Evolutionary conservation across 2,113 vertebrate genomes (phyloP).

Genomic region (Colaptes auratus): DNA sequence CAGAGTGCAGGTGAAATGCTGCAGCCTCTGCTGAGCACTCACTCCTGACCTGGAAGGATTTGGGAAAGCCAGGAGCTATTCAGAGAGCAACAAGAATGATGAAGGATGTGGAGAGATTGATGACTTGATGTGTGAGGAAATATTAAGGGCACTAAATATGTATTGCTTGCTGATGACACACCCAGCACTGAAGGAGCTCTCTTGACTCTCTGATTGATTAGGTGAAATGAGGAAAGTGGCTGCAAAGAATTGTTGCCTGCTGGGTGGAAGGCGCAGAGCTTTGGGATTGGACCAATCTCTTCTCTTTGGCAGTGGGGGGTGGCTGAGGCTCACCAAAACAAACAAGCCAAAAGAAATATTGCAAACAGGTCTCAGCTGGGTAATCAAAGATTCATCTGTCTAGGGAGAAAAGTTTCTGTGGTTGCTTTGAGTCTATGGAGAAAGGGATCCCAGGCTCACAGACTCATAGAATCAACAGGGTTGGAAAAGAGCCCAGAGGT

Average conservation of each 20-base stretch:
- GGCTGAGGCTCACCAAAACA: background rate
- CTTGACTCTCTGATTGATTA: conserved; percentile 6
- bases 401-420: background rate
- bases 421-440: background rate
- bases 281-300: background rate
- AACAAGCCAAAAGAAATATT: too few relatives aligned
- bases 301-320: background rate
- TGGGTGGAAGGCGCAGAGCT: background rate
- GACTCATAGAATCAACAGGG: too few relatives aligned
- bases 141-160: background rate
- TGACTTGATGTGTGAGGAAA: background rate
- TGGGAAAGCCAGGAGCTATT: background rate
- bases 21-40: background rate
- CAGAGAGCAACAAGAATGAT: conserved; percentile 6
- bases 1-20: background rate
- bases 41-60: background rate
- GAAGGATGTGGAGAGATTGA: background rate
- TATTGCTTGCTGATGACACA: background rate
- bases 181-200: background rate
- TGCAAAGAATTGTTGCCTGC: conserved; percentile 1
- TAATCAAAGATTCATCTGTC: background rate
- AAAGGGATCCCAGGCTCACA: background rate
- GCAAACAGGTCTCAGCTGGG: background rate
- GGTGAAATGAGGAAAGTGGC: background rate
- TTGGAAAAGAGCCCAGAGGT: background rate